Percentiles rank a stretch among this genome's conserved stretches.
Conservation (phyloP, 2,797 vertebrate species). For the Diglossa cyanea region DNA sequence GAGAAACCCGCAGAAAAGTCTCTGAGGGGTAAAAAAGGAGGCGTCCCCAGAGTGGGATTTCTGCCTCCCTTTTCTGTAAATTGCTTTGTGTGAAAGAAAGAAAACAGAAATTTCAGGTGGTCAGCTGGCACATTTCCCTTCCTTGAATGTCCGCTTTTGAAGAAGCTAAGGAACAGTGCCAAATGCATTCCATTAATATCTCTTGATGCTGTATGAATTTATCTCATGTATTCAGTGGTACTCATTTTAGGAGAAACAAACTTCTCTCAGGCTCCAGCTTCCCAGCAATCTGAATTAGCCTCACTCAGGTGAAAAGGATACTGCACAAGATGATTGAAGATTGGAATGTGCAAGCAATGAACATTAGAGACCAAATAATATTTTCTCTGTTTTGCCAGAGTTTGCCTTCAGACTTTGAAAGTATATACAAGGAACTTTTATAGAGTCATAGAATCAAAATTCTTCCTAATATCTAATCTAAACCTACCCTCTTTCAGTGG, state of each 20-base stretch:
- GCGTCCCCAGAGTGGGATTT: not conserved
- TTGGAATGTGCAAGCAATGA: not conserved
- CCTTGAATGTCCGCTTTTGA: not conserved
- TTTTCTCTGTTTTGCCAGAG: not conserved
- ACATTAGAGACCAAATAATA: not conserved
- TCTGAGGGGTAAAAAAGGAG: not conserved
- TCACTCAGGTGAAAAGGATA: not conserved
- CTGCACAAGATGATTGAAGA: not conserved
- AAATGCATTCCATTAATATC: not conserved
- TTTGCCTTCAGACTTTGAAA: not conserved
- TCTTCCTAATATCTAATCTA: not conserved
- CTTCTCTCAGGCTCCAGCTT: not conserved
- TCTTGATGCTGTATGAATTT: not conserved
- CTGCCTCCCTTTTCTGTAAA: not conserved
- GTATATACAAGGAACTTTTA: not conserved
- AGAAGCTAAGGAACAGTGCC: not conserved
- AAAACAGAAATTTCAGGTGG: not conserved
- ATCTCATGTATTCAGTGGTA: fast-evolving
- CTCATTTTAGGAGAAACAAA: not conserved
- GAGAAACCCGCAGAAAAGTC: not conserved
- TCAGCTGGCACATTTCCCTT: not conserved
- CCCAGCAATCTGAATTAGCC: not conserved
- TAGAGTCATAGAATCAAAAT: not conserved
- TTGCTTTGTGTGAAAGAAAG: not conserved
- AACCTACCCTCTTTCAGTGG: not conserved